Percentiles rank a stretch among this genome's conserved stretches.
Conservation (phyloP, 2,888 invertebrate species). For the Zygogramma bicolorata region DNA sequence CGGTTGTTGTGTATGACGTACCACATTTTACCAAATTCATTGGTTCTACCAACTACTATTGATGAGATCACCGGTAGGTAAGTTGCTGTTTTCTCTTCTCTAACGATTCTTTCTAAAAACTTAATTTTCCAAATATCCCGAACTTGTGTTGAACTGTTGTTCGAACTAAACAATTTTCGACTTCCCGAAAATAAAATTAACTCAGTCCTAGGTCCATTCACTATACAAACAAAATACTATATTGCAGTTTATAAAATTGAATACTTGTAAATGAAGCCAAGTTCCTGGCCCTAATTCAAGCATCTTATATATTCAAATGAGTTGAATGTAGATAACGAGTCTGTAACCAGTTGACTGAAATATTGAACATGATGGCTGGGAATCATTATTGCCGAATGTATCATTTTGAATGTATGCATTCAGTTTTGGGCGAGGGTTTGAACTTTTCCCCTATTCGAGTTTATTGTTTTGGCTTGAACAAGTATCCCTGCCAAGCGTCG, state of each 20-base stretch:
- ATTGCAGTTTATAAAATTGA: background rate
- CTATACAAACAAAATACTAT: background rate
- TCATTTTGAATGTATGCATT: background rate
- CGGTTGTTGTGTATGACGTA: too few species aligned
- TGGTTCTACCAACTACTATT: too few species aligned
- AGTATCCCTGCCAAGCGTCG: background rate
- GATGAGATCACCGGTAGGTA: too few species aligned
- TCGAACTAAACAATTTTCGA: background rate
- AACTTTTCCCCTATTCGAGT: background rate
- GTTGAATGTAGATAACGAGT: background rate
- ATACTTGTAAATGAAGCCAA: background rate
- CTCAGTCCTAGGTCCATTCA: background rate
- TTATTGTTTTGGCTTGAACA: background rate
- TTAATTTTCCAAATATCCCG: background rate
- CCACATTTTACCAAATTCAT: too few species aligned
- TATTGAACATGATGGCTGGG: background rate
- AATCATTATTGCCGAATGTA: background rate
- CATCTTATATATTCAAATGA: background rate
- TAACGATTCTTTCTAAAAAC: too few species aligned
- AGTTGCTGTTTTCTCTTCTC: too few species aligned
- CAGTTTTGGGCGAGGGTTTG: background rate
- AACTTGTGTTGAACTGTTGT: too few species aligned
- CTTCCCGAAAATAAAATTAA: background rate
- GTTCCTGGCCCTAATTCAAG: background rate
- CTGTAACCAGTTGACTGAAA: background rate